Conservation (phyloP, 1,140 invertebrate species). For the Bemisia tabaci region DNA sequence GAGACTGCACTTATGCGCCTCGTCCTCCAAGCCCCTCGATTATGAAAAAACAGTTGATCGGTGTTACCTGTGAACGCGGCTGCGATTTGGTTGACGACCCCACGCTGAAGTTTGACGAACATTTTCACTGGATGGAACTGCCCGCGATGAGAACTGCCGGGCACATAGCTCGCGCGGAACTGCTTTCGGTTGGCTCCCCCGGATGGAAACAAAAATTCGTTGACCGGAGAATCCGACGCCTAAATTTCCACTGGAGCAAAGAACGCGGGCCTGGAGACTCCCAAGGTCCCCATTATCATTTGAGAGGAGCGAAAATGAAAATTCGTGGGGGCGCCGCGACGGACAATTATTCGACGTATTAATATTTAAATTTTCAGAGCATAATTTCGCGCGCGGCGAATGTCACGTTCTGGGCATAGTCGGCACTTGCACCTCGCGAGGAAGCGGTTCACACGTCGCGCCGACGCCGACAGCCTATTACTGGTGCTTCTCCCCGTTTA, state of each 20-base stretch:
- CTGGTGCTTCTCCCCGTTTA: too few species aligned
- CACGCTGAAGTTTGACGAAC: background rate
- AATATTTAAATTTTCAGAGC: background rate
- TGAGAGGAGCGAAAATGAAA: background rate
- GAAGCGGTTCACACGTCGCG: too few species aligned
- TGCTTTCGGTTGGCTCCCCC: too few species aligned
- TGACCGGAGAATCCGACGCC: too few species aligned
- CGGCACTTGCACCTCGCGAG: too few species aligned
- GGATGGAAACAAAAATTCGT: too few species aligned
- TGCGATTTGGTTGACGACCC: background rate
- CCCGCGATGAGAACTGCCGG: background rate
- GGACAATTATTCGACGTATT: background rate
- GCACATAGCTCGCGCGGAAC: background rate
- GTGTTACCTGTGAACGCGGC: background rate
- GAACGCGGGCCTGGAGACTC: background rate
- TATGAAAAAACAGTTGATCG: too few species aligned
- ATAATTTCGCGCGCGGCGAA: too few species aligned
- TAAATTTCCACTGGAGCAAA: background rate
- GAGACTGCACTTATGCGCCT: too few species aligned
- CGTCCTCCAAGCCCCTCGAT: too few species aligned
- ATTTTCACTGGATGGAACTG: background rate
- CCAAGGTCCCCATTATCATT: background rate
- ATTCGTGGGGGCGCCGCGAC: background rate
- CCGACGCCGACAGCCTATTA: too few species aligned
- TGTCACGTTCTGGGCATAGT: too few species aligned